These are phyloP conservation scores for Eudyptes chrysolophus DNA, from an alignment of 2,113 vertebrate species.

Conservation along the genomic window DNA sequence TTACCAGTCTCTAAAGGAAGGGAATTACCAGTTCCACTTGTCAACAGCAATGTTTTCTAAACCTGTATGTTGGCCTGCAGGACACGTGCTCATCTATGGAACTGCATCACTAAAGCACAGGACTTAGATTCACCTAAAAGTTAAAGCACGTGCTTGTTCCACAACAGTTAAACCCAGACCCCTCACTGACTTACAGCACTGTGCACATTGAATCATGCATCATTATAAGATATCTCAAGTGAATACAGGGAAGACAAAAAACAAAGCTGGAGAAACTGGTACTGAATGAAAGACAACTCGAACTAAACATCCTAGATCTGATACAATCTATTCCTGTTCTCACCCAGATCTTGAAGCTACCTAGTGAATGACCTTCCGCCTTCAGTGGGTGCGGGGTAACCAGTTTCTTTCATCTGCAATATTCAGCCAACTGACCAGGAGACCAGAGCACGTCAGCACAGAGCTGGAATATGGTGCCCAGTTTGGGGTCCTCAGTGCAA, in stretches of 20 bases:
- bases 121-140: neutral
- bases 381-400: neutral
- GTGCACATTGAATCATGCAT: rapidly evolving
- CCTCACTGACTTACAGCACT: rapidly evolving
- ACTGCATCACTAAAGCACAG: neutral
- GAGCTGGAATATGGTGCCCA: neutral
- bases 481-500: neutral
- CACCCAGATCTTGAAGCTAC: neutral
- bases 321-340: neutral
- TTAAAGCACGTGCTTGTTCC: neutral
- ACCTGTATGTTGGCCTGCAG: neutral
- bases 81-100: neutral
- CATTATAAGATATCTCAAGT: neutral
- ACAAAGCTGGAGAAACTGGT: neutral
- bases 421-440: neutral
- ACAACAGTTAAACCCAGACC: neutral
- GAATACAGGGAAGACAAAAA: neutral
- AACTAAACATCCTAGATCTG: neutral
- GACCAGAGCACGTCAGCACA: neutral
- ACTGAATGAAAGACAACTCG: neutral
- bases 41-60: neutral
- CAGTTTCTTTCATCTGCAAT: neutral
- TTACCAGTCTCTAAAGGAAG: neutral
- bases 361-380: neutral
- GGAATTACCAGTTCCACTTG: neutral